Evolutionary conservation across 2,797 vertebrate species (phyloP).

Genomic region (Smutsia temminckii): DNA sequence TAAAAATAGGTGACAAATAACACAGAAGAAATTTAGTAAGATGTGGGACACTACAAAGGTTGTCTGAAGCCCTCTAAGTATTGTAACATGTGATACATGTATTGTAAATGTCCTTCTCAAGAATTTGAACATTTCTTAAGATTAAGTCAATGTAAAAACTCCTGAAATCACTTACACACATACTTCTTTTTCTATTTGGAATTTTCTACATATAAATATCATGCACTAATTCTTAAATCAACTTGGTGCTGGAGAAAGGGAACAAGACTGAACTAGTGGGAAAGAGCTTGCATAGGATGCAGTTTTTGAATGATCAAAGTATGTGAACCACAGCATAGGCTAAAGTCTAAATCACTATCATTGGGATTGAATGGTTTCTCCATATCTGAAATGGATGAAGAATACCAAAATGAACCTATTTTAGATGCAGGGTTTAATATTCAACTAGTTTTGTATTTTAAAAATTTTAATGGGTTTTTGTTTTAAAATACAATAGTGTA

Average conservation of each 20-base stretch:
- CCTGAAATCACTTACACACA: constrained; percentile 18
- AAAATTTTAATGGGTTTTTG: background rate
- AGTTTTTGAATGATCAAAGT: background rate
- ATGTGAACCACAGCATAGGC: background rate
- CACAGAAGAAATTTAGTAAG: constrained; percentile 50
- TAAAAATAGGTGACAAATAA: constrained; percentile 63
- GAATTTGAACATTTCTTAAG: background rate
- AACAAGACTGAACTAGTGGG: background rate
- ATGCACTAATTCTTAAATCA: background rate
- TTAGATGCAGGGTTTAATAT: background rate
- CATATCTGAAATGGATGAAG: background rate
- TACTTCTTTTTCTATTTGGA: background rate
- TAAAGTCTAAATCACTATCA: background rate
- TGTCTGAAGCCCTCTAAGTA: background rate
- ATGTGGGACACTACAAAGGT: constrained; percentile 46
- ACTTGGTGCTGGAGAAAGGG: background rate
- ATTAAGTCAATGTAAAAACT: constrained; percentile 24
- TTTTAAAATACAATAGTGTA: background rate
- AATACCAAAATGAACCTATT: constrained; percentile 35
- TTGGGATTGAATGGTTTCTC: background rate
- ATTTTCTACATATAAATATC: background rate
- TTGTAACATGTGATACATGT: background rate
- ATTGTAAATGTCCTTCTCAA: background rate
- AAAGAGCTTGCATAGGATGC: background rate
- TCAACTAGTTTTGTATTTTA: background rate